Evolutionary conservation across 2,113 vertebrate species (phyloP).

Genomic region (Hystrix cristata): DNA sequence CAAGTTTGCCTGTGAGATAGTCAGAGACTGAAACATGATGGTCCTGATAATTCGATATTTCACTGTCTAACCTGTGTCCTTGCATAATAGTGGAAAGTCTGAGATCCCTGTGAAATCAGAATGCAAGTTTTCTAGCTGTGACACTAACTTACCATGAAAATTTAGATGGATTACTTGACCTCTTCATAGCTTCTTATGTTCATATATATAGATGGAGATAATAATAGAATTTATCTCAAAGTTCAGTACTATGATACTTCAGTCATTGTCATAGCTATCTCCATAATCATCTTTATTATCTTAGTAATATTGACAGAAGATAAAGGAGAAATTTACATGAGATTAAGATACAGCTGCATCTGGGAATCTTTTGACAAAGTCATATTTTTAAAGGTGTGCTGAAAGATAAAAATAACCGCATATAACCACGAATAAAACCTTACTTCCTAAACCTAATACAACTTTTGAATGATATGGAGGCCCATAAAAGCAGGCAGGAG

Average conservation of each 20-base stretch:
- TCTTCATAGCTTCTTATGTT: not conserved
- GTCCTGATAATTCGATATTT: conserved; percentile 2
- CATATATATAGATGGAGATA: not conserved
- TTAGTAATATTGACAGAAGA: not conserved
- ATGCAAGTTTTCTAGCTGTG: not conserved
- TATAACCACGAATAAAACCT: not conserved
- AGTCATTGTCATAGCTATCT: not conserved
- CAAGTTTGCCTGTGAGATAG: conserved; percentile 32
- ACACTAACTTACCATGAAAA: not conserved
- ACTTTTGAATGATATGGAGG: not conserved
- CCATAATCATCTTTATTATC: conserved; percentile 21
- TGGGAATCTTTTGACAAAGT: conserved; percentile 15
- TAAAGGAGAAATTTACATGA: not conserved
- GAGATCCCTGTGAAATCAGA: conserved; percentile 37
- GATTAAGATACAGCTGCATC: not conserved
- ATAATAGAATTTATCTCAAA: conserved; percentile 44
- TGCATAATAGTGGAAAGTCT: not conserved
- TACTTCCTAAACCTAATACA: conserved; percentile 7
- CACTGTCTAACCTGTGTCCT: not conserved
- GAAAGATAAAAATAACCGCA: conserved; percentile 52
- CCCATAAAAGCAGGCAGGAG: not conserved
- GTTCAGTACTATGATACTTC: not conserved
- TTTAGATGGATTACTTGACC: not conserved
- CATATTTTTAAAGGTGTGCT: not conserved
- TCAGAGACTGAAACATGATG: conserved; percentile 13